These are phyloP conservation scores for Cardiocondyla obscurior DNA, from an alignment of 1,140 invertebrate species.

Conservation along the genomic window DNA sequence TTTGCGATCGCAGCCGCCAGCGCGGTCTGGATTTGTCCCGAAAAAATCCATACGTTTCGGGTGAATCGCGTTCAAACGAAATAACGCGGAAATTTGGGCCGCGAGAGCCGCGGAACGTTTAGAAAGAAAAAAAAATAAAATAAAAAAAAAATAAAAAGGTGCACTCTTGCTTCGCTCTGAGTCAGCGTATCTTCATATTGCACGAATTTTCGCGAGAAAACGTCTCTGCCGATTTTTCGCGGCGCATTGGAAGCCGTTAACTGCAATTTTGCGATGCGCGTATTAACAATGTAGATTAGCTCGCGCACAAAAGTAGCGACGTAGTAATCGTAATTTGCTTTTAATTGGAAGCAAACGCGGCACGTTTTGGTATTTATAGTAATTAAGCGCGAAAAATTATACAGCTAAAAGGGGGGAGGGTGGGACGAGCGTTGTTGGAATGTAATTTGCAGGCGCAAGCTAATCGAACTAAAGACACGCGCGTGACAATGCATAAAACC, in stretches of 20 bases:
- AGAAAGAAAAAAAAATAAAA: too few relatives aligned
- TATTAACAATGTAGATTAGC: slow-evolving; percentile 52
- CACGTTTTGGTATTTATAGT: slow-evolving; percentile 18
- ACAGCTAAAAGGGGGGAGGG: background rate
- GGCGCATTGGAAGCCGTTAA: slow-evolving; percentile 25
- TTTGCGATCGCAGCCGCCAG: background rate
- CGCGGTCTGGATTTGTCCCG: background rate
- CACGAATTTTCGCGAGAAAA: background rate
- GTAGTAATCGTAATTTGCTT: slow-evolving; percentile 39
- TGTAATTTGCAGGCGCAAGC: slow-evolving; percentile 24
- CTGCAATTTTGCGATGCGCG: slow-evolving; percentile 28
- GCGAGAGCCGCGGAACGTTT: background rate
- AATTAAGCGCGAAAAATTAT: slow-evolving; percentile 45
- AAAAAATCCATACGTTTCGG: background rate
- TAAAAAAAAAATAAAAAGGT: too few relatives aligned
- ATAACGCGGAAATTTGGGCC: background rate
- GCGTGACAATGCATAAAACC: slow-evolving; percentile 35
- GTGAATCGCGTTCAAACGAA: background rate
- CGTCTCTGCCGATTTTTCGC: background rate
- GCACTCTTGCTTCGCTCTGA: background rate
- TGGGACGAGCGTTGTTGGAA: background rate
- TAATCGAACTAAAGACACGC: slow-evolving; percentile 34
- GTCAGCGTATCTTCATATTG: background rate
- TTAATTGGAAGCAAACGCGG: slow-evolving; percentile 38
- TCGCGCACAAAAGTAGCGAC: slow-evolving; percentile 15